Evolutionary conservation across 2,888 invertebrate genomes (phyloP), one percentile per base, ranked within the genome.

Genomic region (Erannis defoliaria): DNA sequence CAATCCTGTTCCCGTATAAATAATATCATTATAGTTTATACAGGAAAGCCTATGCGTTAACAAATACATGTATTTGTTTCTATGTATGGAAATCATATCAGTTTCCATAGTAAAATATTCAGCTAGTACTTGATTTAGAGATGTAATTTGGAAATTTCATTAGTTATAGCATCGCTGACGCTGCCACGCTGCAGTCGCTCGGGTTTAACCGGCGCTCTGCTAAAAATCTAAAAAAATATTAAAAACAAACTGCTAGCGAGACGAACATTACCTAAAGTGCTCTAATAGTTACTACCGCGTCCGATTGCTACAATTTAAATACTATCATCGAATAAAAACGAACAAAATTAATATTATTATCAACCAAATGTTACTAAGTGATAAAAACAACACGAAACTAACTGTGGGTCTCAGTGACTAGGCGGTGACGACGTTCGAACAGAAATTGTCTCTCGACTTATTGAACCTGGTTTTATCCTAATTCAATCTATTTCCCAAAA

Each of bases 381-480:
- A 82, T 81, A 84, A 82, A 85, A 85, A 82, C 85, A 88, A 88
- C 82, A 81, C 83, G 82, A 84, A 86, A 86, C 82, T 80, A 80
- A 84, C 81, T 83, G 87, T 85, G 88, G 90, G 89, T 90, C 89
- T 89, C 92, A 91, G 92, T 90, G 92, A 93, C 92, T 93, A 93
- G 93, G 93, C 93, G 93, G 93, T 90, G 86, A 84, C 83, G 85
- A 86, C 80, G 77, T 78, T 76, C 77, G 71, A 73, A 75, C 59
- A 65, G 62, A 80, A 77, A 77, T 73, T 77, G 77, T 77, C 78
- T 76, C 80, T 79, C 77, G 82, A 86, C 81, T 31, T 55, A 72
- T 71, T 74, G 73, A 75, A 77, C 73, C 72, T 69, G 72, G 74
- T 76, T 76, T 78, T 76, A 67, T 69, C 66, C 62, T 67, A 60